Conservation (phyloP, 2,113 vertebrate species). For the Hemibagrus wyckioides region DNA sequence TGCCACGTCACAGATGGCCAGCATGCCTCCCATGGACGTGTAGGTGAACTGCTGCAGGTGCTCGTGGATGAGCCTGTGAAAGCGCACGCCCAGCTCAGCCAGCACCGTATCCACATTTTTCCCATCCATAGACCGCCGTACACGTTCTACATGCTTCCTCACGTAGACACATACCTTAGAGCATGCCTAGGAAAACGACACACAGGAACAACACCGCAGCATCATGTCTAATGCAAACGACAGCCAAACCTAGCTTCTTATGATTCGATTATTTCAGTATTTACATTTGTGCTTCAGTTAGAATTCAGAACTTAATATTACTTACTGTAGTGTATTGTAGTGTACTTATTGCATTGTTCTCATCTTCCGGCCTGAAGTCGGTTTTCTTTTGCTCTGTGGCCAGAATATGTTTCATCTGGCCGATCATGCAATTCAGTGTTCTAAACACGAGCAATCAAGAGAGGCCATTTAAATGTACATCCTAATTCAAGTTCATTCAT, state of each 20-base stretch:
- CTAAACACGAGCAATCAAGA: constrained; percentile 65
- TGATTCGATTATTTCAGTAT: not conserved
- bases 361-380: constrained; percentile 97
- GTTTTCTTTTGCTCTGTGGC: constrained; percentile 97
- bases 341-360: constrained; percentile 89
- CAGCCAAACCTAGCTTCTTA: not conserved
- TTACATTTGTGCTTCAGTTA: not conserved
- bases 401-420: constrained; percentile 98
- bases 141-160: constrained; percentile 93
- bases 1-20: constrained; percentile 97
- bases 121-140: constrained; percentile 96
- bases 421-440: constrained; percentile 98
- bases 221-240: not conserved
- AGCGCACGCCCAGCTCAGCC: constrained; percentile 94
- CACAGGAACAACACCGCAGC: not conserved
- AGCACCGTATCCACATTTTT: constrained; percentile 98
- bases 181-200: constrained; percentile 80
- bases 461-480: not conserved
- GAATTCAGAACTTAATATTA: constrained; percentile 8
- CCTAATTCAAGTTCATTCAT: not conserved
- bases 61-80: constrained; percentile 95
- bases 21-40: constrained; percentile 98
- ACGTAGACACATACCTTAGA: constrained; percentile 94
- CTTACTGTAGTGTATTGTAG: constrained; percentile 95
- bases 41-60: constrained; percentile 98